Evolutionary conservation across 1,140 invertebrate species (phyloP).

Genomic region (Camponotus vicinus): DNA sequence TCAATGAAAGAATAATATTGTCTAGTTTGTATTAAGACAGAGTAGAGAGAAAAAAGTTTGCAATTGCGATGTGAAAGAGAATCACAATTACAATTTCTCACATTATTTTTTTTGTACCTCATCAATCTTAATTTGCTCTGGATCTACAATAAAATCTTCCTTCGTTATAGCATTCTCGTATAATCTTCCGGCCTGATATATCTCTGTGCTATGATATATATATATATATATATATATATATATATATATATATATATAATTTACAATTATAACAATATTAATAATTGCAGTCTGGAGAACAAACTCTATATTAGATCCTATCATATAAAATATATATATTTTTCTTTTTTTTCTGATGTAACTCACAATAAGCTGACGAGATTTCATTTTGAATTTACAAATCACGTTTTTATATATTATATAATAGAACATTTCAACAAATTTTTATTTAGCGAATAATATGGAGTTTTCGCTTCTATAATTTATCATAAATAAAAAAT

Average conservation of each 20-base stretch:
- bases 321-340: constrained; percentile 33
- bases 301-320: constrained; percentile 59
- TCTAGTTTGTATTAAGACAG: neutral
- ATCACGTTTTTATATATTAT: neutral
- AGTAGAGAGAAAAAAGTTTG: neutral
- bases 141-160: neutral
- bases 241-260: constrained; percentile 61
- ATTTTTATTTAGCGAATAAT: neutral
- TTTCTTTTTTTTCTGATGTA: constrained; percentile 4
- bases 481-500: too few relatives aligned
- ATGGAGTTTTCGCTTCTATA: neutral
- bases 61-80: neutral
- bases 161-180: constrained; percentile 73
- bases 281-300: constrained; percentile 60
- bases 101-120: neutral
- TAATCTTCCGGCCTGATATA: constrained; percentile 50
- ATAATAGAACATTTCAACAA: neutral
- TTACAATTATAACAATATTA: constrained; percentile 76
- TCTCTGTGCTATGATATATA: too few relatives aligned
- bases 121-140: constrained; percentile 5
- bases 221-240: too few relatives aligned
- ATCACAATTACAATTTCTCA: neutral
- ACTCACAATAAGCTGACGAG: neutral
- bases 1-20: neutral
- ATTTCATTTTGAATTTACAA: neutral